Base-by-base conservation (phyloP, 2,888 invertebrate species). In the Resseliella maxima region DNA sequence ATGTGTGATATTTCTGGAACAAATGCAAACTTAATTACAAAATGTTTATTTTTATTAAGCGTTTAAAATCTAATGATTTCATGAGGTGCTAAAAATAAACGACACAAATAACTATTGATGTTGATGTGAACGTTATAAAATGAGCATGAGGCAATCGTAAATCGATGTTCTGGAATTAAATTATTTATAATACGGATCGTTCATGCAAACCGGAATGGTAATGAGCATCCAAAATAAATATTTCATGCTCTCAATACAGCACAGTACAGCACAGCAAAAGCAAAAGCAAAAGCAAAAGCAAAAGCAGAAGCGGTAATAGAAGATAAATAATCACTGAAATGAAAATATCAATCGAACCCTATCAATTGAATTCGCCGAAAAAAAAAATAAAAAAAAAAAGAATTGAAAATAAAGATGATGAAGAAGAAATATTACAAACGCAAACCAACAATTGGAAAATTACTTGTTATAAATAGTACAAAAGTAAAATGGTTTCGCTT, bases 21-120 rank as follows among this genome's bases (percentile, higher is more conserved):
- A 31, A 72, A 72, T 72, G 72, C 31, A 59, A 50, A 72, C 15
- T 72, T 72, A 35, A 72, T 72, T 72, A 31, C 31, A 72, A 1
- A 59, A 59, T 27, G 59, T 15, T 72, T 35, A 15, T 72, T 72
- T 72, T 31, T 35, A 31, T 72, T 31, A 72, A 3, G 15, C 59
- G 2, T 59, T 2, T 5, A 27, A 31, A 27, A n/a, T 35, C 8
- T 72, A 72, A 72, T 31, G 72, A n/a, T 15, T 31, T 31, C 72
- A 72, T 31, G 31, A 72, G 31, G 72, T 72, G 72, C 72, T 72
- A 72, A 72, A 72, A 72, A 72, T 72, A 72, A 27, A 72, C 72
- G 72, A 72, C 72, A 72, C 35, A 31, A 72, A 72, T 31, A n/a
- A n/a, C n/a, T n/a, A n/a, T n/a, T n/a, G n/a, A n/a, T 18, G 18